These are phyloP conservation scores for Ctenopoma kingsleyae DNA, from an alignment of 2,797 vertebrate species.

Conservation along the genomic window DNA sequence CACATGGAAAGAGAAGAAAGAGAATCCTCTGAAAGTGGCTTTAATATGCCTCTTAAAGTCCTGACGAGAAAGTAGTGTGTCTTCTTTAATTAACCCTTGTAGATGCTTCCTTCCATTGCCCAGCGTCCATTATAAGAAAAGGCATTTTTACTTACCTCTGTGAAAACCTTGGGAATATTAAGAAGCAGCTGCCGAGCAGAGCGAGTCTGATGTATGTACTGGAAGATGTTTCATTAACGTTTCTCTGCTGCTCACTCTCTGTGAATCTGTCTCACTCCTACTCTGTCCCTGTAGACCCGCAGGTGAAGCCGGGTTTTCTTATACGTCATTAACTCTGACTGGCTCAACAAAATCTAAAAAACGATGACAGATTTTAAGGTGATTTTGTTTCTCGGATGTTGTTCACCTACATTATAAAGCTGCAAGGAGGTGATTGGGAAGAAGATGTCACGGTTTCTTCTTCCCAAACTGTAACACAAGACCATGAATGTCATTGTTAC, in stretches of 20 bases:
- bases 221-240: constrained; percentile 45
- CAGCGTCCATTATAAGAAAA: constrained; percentile 34
- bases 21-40: constrained; percentile 20
- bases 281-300: constrained; percentile 5
- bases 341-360: not conserved
- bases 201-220: constrained; percentile 34
- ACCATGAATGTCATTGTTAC: too few relatives aligned
- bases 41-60: not conserved
- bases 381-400: not conserved
- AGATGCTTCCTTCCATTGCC: constrained; percentile 28
- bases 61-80: constrained; percentile 32
- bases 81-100: constrained; percentile 53
- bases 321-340: constrained; percentile 26
- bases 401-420: too few relatives aligned
- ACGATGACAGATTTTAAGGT: not conserved
- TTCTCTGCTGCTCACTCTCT: constrained; percentile 31
- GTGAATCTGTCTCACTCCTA: not conserved
- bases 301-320: not conserved
- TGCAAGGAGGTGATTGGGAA: too few relatives aligned
- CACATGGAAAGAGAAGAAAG: not conserved
- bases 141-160: constrained; percentile 52
- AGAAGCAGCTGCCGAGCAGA: constrained; percentile 39
- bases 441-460: too few relatives aligned
- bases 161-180: constrained; percentile 51
- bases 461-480: too few relatives aligned